Evolutionary conservation across 2,113 vertebrate species (phyloP), one percentile per base, ranked within the genome.

Genomic region (Calidris pygmaea): DNA sequence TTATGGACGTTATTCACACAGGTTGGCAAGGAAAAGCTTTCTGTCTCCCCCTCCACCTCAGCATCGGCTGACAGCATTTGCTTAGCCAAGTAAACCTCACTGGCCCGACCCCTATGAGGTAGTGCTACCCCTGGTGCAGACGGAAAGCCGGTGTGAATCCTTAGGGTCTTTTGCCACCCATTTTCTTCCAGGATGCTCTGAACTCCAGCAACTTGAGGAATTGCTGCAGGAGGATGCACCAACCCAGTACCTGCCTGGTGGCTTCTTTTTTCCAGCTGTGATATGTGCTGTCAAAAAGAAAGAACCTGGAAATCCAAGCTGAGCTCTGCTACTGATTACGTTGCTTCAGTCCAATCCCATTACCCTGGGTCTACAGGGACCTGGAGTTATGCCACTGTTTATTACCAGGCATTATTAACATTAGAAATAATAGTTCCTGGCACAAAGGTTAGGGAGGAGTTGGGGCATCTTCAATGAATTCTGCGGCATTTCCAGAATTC

Each of bases 391-490:
- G 84, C 77, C 86, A 67, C 50, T 79, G 53, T 87, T 89, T 82
- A 87, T 94, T 90, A 79, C 35, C 41, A 92, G 20, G 41, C 62
- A 85, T 73, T 89, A 92, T 75, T 96, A 92, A 85, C 19, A n/a
- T 89, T 82, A 73, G 58, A 85, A 92, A 80, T 65, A 82, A 90
- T 73, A 75, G 59, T 82, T 93, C 62, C 77, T 95, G 74, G 53
- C 84, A 85, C 17, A 84, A 79, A 85, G 70, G 71, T 96, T 95
- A 74, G 41, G 55, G 77, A 30, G 47, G 74, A 82, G 26, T 39
- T 94, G 53, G 58, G 84, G 50, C 45, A 79, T 89, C 74, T 95
- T 96, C 91, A 85, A 23, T 80, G 62, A 87, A 73, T 93, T 96
- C 81, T 87, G 50, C 0, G 0, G 66, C 62, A 50, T 89, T 95